Conservation (phyloP, 2,888 invertebrate genomes). For the Galeruca laticollis region DNA sequence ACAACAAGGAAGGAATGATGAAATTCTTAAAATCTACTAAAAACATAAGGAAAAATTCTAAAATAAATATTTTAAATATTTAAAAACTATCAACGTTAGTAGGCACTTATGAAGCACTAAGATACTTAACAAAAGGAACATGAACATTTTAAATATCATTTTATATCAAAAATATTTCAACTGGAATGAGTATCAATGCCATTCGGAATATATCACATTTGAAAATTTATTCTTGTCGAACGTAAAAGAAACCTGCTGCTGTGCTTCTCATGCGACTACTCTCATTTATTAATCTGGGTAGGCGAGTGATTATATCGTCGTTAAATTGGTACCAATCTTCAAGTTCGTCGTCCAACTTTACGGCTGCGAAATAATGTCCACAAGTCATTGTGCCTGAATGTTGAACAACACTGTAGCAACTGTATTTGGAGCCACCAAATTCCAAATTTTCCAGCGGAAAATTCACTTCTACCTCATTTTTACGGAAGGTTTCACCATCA, state of each 20-base stretch:
- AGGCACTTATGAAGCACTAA: background rate
- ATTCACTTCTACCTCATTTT: constrained; percentile 47
- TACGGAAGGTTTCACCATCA: constrained; percentile 41
- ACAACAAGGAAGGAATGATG: background rate
- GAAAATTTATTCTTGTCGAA: constrained; percentile 25
- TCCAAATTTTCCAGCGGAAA: constrained; percentile 56
- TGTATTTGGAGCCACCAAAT: constrained; percentile 72
- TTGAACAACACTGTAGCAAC: constrained; percentile 88
- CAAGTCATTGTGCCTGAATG: constrained; percentile 92
- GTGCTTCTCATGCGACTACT: constrained; percentile 27
- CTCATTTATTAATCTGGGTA: constrained; percentile 32
- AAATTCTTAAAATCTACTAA: background rate
- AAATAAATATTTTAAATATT: background rate
- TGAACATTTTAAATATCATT: constrained; percentile 17
- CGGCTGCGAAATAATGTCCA: constrained; percentile 94
- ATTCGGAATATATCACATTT: constrained; percentile 32
- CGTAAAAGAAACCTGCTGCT: constrained; percentile 45
- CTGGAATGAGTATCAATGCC: constrained; percentile 25
- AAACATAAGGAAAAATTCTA: background rate
- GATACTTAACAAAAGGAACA: background rate
- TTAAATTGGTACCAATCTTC: constrained; percentile 91
- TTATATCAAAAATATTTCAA: constrained; percentile 32
- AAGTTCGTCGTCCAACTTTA: constrained; percentile 60
- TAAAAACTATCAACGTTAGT: constrained; percentile 3
- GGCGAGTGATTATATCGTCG: constrained; percentile 72